Percentiles rank a stretch among this genome's conserved stretches.
These are phyloP conservation scores for Pachymerium ferrugineum DNA, from an alignment of 2,888 invertebrate genomes.

Conservation along the genomic window DNA sequence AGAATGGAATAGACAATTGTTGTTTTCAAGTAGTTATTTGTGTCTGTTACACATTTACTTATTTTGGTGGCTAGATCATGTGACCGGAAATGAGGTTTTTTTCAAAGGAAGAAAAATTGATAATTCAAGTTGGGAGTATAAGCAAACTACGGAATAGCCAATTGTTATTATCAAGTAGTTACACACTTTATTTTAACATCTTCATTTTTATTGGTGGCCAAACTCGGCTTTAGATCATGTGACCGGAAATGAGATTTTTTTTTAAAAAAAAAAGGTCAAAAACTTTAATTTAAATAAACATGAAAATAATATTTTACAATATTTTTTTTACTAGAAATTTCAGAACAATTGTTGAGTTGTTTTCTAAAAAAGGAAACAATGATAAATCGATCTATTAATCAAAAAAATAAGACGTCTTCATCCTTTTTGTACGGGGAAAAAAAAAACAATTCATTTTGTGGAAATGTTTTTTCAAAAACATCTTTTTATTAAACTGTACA, in stretches of 20 bases:
- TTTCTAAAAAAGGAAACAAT: not conserved
- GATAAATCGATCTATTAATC: no score
- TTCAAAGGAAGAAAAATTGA: no score
- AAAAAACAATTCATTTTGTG: not conserved
- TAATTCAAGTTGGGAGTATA: no score
- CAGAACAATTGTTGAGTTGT: not conserved
- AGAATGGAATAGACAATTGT: no score
- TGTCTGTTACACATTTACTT: not conserved
- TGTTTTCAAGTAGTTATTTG: no score
- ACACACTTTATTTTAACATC: not conserved
- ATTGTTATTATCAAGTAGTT: no score
- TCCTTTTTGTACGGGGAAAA: not conserved
- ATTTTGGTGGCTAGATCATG: not conserved
- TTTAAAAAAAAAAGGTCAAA: not conserved
- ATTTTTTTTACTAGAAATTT: not conserved
- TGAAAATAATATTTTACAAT: not conserved
- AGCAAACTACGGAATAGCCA: no score
- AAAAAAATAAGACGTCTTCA: no score
- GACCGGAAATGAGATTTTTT: not conserved
- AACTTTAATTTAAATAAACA: not conserved
- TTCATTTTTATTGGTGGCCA: not conserved
- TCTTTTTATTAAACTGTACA: no score
- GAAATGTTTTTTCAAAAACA: not conserved
- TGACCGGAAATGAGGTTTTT: not conserved
- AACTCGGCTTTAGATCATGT: not conserved